These are phyloP conservation scores for Prorops nasuta DNA, from an alignment of 1,140 invertebrate species.

Conservation along the genomic window DNA sequence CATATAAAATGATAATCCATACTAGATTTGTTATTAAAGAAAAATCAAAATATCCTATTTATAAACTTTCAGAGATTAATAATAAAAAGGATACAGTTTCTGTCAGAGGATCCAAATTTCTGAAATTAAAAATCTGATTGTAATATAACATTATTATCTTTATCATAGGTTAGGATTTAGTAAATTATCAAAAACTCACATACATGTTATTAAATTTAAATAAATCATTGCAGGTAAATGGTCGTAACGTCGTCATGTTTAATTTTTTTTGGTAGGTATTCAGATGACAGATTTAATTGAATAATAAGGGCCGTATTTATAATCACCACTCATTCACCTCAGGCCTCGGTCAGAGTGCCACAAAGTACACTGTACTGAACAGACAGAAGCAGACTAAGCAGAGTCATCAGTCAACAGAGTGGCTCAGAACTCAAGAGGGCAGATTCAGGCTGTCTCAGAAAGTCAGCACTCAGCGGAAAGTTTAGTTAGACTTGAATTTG, in stretches of 20 bases:
- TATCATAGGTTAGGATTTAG: conserved; percentile 10
- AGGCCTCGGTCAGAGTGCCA: too few relatives aligned
- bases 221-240: conserved; percentile 92
- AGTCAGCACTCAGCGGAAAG: too few relatives aligned
- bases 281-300: too few relatives aligned
- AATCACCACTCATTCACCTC: too few relatives aligned
- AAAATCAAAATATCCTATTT: conserved; percentile 13
- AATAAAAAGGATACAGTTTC: conserved; percentile 79
- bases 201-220: conserved; percentile 96
- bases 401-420: too few relatives aligned
- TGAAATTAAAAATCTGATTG: conserved; percentile 56
- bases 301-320: too few relatives aligned
- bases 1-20: conserved; percentile 96
- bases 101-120: conserved; percentile 94
- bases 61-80: conserved; percentile 5
- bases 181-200: conserved; percentile 66
- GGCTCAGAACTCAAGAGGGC: too few relatives aligned
- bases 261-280: too few relatives aligned
- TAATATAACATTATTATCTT: conserved; percentile 14
- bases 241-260: conserved; percentile 92
- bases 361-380: too few relatives aligned
- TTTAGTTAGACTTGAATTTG: too few relatives aligned
- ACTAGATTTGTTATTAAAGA: conserved; percentile 58
- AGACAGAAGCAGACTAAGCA: too few relatives aligned
- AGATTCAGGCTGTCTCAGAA: too few relatives aligned